These are phyloP conservation scores for Anisognathus igniventris DNA, from an alignment of 2,797 vertebrate species.

Conservation along the genomic window DNA sequence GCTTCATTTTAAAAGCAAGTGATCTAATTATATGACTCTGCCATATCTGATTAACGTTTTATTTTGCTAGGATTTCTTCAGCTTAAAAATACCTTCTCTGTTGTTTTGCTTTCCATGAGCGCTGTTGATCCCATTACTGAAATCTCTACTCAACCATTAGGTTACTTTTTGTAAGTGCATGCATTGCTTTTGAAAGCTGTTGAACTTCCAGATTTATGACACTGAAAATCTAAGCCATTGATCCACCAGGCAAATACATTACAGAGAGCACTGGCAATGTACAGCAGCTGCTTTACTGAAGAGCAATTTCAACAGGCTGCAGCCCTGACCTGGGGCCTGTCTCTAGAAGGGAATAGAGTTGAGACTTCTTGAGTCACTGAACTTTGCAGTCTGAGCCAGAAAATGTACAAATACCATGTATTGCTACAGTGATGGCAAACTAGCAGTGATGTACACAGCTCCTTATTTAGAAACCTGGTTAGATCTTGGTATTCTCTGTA, in stretches of 20 bases:
- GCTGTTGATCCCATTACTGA: slow-evolving; percentile 10
- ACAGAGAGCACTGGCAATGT: background rate
- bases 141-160: slow-evolving; percentile 17
- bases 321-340: background rate
- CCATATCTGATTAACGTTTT: background rate
- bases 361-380: background rate
- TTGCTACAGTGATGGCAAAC: background rate
- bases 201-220: slow-evolving; percentile 46
- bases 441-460: background rate
- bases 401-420: background rate
- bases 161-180: slow-evolving; percentile 24
- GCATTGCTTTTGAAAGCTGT: slow-evolving; percentile 36
- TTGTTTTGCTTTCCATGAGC: background rate
- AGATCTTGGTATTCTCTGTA: background rate
- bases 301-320: background rate
- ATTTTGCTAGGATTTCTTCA: background rate
- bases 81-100: background rate
- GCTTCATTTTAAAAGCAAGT: background rate
- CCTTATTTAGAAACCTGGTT: background rate
- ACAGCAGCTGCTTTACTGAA: background rate
- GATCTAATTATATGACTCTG: background rate
- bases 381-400: background rate
- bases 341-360: background rate
- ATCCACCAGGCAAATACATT: background rate
- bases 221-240: slow-evolving; percentile 29